phyloP scores from a whole-genome alignment of 2,797 vertebrate genomes.

The Sebastes taczanowskii region DNA sequence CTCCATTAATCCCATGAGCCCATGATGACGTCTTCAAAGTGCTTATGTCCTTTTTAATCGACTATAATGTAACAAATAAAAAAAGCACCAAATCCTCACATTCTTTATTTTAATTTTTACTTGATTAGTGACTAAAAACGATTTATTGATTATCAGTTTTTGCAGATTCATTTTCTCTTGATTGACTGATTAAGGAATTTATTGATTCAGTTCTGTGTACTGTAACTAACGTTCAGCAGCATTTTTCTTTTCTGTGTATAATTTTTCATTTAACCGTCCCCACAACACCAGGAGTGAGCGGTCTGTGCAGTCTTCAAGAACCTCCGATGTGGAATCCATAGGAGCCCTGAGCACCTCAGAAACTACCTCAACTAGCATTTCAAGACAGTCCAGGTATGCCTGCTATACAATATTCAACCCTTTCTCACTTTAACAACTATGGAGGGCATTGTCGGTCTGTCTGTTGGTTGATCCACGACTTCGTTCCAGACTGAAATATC shows the following conservation, averaged over 20 bases:
- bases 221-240: neutral
- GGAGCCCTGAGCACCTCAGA: conserved; percentile 94
- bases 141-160: neutral
- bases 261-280: neutral
- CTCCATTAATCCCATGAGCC: neutral
- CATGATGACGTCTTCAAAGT: neutral
- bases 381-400: conserved; percentile 91
- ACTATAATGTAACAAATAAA: neutral
- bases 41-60: neutral
- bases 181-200: neutral
- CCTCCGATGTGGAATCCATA: conserved; percentile 94
- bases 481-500: neutral
- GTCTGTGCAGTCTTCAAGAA: conserved; percentile 89
- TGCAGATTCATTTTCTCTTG: neutral
- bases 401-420: neutral
- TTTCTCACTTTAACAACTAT: neutral
- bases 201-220: neutral
- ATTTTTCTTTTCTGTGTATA: neutral
- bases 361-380: conserved; percentile 99
- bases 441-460: neutral
- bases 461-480: neutral
- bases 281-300: conserved; percentile 85
- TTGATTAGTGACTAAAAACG: neutral
- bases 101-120: neutral
- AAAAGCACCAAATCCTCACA: neutral